phyloP scores from a whole-genome alignment of 1,140 invertebrate species.

The Meloidogyne floridensis region DNA sequence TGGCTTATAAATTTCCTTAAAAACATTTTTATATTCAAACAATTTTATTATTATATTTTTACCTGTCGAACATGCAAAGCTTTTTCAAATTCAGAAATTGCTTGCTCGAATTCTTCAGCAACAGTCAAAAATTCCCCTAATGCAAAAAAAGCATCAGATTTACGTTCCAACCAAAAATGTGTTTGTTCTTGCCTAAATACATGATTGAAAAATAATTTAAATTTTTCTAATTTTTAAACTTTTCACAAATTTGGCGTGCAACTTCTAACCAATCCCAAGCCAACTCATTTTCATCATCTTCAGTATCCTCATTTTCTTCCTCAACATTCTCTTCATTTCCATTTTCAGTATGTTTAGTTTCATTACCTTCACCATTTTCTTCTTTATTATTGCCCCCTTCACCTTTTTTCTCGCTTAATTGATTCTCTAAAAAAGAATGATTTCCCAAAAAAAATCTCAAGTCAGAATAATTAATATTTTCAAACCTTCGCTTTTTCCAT shows the following conservation, averaged over 20 bases:
- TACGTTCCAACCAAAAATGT: constrained; percentile 31
- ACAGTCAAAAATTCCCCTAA: constrained; percentile 36
- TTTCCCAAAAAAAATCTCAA: not conserved
- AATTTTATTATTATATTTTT: not conserved
- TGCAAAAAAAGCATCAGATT: constrained; percentile 31
- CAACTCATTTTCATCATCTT: constrained; percentile 20
- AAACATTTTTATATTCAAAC: not conserved
- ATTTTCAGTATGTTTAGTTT: constrained; percentile 9
- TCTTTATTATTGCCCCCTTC: constrained; percentile 21
- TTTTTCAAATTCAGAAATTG: constrained; percentile 29
- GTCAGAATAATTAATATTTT: not conserved
- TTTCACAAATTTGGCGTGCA: constrained; percentile 42
- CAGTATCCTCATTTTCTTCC: constrained; percentile 19
- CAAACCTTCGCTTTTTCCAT: not conserved
- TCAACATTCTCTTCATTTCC: constrained; percentile 19
- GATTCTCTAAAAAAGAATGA: constrained; percentile 13
- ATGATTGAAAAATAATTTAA: not conserved
- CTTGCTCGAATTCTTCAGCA: constrained; percentile 26
- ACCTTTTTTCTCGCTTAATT: constrained; percentile 7
- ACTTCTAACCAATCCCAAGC: constrained; percentile 37
- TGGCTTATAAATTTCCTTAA: constrained; percentile 21
- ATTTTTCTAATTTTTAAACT: not conserved
- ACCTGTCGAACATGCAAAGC: constrained; percentile 31
- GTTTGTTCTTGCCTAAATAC: constrained; percentile 30
- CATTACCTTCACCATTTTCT: not conserved